phyloP scores from a whole-genome alignment of 2,113 vertebrate genomes.

The Porphyrio hochstetteri region DNA sequence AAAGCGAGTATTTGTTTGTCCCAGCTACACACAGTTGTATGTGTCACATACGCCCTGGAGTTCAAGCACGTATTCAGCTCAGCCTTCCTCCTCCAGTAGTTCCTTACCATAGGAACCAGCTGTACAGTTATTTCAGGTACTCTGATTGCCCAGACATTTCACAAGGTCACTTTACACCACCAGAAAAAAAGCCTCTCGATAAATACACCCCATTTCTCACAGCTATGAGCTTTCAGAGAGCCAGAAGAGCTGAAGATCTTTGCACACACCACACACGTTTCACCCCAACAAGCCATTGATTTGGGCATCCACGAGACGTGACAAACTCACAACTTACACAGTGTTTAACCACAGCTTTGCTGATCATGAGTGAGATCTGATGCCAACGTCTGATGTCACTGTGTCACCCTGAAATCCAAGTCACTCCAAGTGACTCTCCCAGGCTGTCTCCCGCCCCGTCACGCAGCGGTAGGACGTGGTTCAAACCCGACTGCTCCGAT shows the following conservation, averaged over 20 bases:
- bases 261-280: not conserved
- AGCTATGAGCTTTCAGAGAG: not conserved
- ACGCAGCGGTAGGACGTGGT: accelerated
- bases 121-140: not conserved
- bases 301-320: accelerated
- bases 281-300: not conserved
- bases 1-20: accelerated
- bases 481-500: not conserved
- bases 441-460: accelerated
- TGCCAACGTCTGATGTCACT: accelerated
- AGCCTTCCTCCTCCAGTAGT: not conserved
- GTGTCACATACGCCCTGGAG: not conserved
- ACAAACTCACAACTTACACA: not conserved
- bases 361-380: not conserved
- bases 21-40: not conserved
- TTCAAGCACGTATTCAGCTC: not conserved
- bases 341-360: accelerated
- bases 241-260: not conserved
- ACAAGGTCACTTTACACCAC: not conserved
- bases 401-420: not conserved
- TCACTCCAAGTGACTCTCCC: not conserved
- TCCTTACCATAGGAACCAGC: accelerated
- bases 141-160: not conserved
- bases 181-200: not conserved
- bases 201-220: not conserved